A percentile compares a stretch with the other conserved stretches of the same genome.
Conservation (phyloP, 2,113 vertebrate species). For the Meriones unguiculatus region DNA sequence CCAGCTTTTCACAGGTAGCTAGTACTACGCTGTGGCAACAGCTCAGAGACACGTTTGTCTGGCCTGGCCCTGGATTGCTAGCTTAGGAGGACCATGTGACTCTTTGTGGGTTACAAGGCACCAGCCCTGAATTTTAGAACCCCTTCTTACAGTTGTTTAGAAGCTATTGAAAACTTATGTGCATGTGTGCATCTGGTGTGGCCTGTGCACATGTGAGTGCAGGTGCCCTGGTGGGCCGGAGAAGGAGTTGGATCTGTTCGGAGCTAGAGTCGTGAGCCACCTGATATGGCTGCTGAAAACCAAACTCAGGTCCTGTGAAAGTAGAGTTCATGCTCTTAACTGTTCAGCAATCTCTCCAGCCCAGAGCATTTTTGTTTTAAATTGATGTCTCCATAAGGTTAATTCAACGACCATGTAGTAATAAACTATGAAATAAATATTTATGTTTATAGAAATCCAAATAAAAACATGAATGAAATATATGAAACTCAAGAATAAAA, state of each 20-base stretch:
- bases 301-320: background rate
- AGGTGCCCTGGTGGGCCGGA: background rate
- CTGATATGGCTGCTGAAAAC: background rate
- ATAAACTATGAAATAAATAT: background rate
- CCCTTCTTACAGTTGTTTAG: background rate
- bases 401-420: slow-evolving; percentile 18
- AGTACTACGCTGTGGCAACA: background rate
- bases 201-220: background rate
- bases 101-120: background rate
- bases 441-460: slow-evolving; percentile 49
- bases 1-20: background rate
- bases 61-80: background rate
- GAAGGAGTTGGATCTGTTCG: background rate
- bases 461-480: slow-evolving; percentile 9
- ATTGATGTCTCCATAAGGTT: background rate
- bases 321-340: background rate
- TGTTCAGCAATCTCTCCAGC: background rate
- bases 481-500: slow-evolving; percentile 51
- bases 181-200: no score
- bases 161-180: background rate
- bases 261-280: background rate
- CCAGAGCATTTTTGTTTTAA: background rate
- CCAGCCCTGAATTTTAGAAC: background rate
- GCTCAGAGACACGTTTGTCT: background rate
- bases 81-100: background rate